Evolutionary conservation across 2,113 vertebrate genomes (phyloP).

Genomic region (Protobothrops mucrosquamatus): DNA sequence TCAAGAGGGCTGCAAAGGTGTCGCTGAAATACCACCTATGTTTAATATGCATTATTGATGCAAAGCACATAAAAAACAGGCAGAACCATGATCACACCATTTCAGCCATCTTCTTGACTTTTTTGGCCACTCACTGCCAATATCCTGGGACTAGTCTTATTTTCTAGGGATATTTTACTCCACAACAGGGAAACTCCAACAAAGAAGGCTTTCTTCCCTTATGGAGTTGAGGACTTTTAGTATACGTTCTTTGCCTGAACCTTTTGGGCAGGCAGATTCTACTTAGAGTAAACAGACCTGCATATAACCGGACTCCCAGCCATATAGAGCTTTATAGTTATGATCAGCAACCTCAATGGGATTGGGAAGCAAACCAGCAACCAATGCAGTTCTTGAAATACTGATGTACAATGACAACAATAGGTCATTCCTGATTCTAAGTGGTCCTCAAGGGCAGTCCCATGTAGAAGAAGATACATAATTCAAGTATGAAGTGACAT

Average conservation of each 20-base stretch:
- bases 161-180: neutral
- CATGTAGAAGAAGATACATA: neutral
- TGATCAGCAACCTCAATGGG: neutral
- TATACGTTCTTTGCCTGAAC: neutral
- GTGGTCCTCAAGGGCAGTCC: neutral
- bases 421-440: neutral
- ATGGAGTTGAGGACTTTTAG: neutral
- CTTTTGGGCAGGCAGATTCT: neutral
- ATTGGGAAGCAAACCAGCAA: neutral
- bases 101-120: neutral
- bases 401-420: neutral
- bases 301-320: neutral
- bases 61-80: neutral
- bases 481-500: neutral
- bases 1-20: neutral
- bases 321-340: neutral
- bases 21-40: neutral
- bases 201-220: neutral
- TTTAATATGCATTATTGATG: neutral
- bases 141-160: neutral
- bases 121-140: neutral
- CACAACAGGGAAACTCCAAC: neutral
- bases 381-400: neutral
- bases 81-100: neutral
- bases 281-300: neutral